phyloP scores from a whole-genome alignment of 2,888 invertebrate genomes.

The Caenorhabditis sp. region DNA sequence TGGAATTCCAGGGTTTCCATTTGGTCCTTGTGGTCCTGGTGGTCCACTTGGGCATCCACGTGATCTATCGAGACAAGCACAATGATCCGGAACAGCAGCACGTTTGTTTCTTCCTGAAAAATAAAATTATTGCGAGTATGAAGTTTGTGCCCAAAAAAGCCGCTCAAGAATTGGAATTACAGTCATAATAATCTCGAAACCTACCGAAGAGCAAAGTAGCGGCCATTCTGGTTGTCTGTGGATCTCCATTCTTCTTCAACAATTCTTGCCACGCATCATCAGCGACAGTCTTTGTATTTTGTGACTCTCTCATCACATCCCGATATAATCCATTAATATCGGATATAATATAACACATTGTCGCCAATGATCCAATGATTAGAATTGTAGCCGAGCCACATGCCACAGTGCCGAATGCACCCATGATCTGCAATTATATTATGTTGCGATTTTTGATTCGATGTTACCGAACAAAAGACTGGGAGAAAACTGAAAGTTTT shows the following conservation, averaged over 20 bases:
- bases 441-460: not conserved
- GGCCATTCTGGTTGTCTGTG: conserved; percentile 18
- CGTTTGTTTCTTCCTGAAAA: conserved; percentile 33
- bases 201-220: conserved; percentile 27
- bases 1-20: conserved; percentile 34
- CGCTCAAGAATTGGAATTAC: too few relatives aligned
- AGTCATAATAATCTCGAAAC: too few relatives aligned
- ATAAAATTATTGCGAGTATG: not conserved
- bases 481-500: not conserved
- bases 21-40: conserved; percentile 42
- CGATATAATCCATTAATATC: conserved; percentile 44
- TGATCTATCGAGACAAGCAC: conserved; percentile 37
- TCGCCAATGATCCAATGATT: conserved; percentile 36
- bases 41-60: conserved; percentile 42
- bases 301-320: conserved; percentile 41
- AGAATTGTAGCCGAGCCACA: conserved; percentile 41
- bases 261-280: conserved; percentile 44
- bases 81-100: conserved; percentile 23
- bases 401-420: conserved; percentile 40
- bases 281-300: conserved; percentile 25
- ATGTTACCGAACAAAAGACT: not conserved
- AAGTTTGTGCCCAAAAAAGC: too few relatives aligned
- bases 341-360: conserved; percentile 35
- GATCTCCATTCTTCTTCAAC: conserved; percentile 34
- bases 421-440: conserved; percentile 18